A percentile compares a stretch with the other conserved stretches of the same genome.
phyloP scores from a whole-genome alignment of 2,113 vertebrate genomes.

The Rhinolophus sinicus region DNA sequence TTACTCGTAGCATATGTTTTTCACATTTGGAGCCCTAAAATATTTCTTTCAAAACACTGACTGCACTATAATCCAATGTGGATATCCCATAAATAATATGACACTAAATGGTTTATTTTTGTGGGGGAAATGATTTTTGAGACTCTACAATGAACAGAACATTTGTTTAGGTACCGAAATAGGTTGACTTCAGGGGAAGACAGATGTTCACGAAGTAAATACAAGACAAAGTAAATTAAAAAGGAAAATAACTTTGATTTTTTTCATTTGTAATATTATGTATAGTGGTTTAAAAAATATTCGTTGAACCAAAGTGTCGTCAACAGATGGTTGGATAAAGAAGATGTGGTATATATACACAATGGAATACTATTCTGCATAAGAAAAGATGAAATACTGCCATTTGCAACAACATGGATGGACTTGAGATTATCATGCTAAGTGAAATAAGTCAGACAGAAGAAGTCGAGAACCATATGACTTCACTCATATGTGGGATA shows the following conservation, averaged over 20 bases:
- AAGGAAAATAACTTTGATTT: neutral
- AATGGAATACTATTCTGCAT: too few relatives aligned
- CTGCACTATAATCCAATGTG: neutral
- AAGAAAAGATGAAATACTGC: too few relatives aligned
- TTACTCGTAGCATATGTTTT: conserved; percentile 40
- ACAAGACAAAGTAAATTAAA: conserved; percentile 24
- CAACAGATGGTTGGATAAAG: too few relatives aligned
- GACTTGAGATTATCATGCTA: too few relatives aligned
- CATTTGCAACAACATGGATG: too few relatives aligned
- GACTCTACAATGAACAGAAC: neutral
- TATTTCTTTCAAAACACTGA: conserved; percentile 33
- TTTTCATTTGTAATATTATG: conserved; percentile 35
- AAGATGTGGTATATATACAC: too few relatives aligned
- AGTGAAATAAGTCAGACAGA: too few relatives aligned
- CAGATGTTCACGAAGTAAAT: conserved; percentile 1
- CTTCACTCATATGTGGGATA: too few relatives aligned
- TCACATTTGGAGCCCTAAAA: neutral
- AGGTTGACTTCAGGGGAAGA: neutral
- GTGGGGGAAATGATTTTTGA: neutral
- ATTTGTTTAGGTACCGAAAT: conserved; percentile 40
- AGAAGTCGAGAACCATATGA: too few relatives aligned
- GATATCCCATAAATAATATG: neutral
- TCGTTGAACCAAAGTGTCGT: too few relatives aligned
- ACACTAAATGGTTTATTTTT: neutral
- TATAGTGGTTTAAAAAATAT: neutral